phyloP scores from a whole-genome alignment of 53 echinoderm and acorn worm species.

The Apostichopus leukothele region DNA sequence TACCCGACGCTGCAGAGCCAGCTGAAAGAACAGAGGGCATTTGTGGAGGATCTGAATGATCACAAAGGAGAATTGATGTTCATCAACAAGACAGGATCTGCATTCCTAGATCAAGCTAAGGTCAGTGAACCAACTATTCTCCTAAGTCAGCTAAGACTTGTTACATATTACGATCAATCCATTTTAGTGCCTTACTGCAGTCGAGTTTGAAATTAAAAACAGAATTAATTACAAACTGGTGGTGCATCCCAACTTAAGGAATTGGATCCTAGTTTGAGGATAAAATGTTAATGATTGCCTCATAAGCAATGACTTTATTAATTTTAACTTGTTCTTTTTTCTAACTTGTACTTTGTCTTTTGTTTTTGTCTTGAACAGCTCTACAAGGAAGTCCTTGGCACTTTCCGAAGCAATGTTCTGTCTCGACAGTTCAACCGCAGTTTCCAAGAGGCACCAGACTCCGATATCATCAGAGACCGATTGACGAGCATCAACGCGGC shows the following conservation, averaged over 20 bases:
- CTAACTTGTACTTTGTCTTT: not conserved
- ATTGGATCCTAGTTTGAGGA: no score
- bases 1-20: constrained; percentile 76
- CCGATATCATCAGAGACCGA: constrained; percentile 64
- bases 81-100: constrained; percentile 86
- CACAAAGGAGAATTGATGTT: constrained; percentile 96
- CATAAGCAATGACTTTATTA: no score
- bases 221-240: no score
- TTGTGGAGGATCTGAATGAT: constrained; percentile 88
- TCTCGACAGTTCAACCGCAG: constrained; percentile 85
- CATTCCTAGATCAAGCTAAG: constrained; percentile 75
- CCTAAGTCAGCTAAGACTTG: not conserved
- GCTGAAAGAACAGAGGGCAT: constrained; percentile 69
- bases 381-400: constrained; percentile 72
- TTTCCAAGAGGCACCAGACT: constrained; percentile 87
- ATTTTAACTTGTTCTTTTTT: not conserved
- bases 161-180: no score
- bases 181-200: no score
- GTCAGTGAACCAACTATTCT: constrained; percentile 38
- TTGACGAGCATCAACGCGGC: constrained; percentile 64
- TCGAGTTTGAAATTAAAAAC: no score
- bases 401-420: constrained; percentile 77
- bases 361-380: constrained; percentile 39
- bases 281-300: no score
- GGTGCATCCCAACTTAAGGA: no score